Conservation (phyloP, 2,113 vertebrate genomes). For the Ursus arctos region DNA sequence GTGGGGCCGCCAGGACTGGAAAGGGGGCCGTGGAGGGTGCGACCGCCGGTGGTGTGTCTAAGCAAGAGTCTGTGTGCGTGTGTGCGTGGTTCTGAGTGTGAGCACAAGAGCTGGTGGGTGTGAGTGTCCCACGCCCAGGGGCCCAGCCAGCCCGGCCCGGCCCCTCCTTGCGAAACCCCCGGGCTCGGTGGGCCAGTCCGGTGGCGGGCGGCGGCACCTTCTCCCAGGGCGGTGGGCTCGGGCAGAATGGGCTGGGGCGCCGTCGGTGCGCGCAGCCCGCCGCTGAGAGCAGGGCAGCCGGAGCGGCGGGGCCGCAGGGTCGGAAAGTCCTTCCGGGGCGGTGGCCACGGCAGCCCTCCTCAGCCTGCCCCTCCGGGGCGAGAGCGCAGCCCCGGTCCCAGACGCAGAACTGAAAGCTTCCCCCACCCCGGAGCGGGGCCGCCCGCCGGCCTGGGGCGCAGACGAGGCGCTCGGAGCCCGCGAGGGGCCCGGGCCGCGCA, state of each 20-base stretch:
- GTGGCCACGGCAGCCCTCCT: background rate
- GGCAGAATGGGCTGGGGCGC: background rate
- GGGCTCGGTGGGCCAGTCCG: background rate
- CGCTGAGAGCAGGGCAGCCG: background rate
- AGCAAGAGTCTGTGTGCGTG: background rate
- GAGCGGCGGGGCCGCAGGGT: background rate
- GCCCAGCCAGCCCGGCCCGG: background rate
- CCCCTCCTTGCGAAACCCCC: background rate
- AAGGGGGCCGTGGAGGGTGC: background rate
- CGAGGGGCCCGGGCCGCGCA: background rate
- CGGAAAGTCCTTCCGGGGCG: constrained; percentile 67
- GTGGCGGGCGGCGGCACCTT: background rate
- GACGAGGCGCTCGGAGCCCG: background rate
- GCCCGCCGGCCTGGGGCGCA: background rate
- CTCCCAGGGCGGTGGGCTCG: background rate
- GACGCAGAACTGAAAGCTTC: constrained; percentile 2
- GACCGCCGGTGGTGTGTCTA: background rate
- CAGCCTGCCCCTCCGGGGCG: background rate
- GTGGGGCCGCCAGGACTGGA: background rate
- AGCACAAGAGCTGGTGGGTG: background rate
- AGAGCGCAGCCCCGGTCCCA: background rate
- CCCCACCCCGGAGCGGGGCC: rapidly evolving
- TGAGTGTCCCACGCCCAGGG: background rate
- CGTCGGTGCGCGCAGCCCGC: background rate
- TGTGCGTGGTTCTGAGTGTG: background rate